Conservation (phyloP, 1,140 invertebrate genomes). For the Bradysia coprophila region DNA sequence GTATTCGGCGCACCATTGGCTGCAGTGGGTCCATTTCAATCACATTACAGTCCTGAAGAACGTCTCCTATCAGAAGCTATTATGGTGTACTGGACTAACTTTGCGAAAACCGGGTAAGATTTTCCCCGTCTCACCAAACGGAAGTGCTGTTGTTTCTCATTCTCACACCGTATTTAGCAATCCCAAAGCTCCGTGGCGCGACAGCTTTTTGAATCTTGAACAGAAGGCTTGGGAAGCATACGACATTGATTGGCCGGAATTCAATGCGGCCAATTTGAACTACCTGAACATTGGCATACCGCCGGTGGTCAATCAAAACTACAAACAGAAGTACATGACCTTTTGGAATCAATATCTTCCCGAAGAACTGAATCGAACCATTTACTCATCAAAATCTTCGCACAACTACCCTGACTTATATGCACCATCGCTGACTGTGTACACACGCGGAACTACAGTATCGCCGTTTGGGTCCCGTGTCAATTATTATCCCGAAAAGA, state of each 20-base stretch:
- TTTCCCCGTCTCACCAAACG: too few relatives aligned
- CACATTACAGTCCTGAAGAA: slow-evolving; percentile 54
- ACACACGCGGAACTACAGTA: background rate
- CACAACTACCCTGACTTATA: background rate
- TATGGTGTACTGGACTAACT: slow-evolving; percentile 78
- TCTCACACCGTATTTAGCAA: too few relatives aligned
- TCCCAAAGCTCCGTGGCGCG: slow-evolving; percentile 45
- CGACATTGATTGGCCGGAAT: slow-evolving; percentile 61
- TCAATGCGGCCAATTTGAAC: slow-evolving; percentile 44
- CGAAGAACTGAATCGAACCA: slow-evolving; percentile 29
- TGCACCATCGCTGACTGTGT: background rate
- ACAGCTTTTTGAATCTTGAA: slow-evolving; percentile 32
- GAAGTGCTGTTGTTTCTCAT: too few relatives aligned
- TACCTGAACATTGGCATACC: slow-evolving; percentile 63
- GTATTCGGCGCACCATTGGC: slow-evolving; percentile 77
- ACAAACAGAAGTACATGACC: slow-evolving; percentile 40
- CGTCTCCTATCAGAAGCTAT: slow-evolving; percentile 59
- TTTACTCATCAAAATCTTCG: background rate
- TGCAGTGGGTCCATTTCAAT: slow-evolving; percentile 49
- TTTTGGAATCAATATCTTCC: slow-evolving; percentile 57
- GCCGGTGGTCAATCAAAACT: slow-evolving; percentile 37
- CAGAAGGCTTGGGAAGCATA: slow-evolving; percentile 41
- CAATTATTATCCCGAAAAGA: slow-evolving; percentile 10
- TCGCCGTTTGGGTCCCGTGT: slow-evolving; percentile 1
- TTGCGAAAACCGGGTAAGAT: slow-evolving; percentile 68